Evolutionary conservation across 1,140 invertebrate genomes (phyloP).

Genomic region (Drosophila nannoptera): DNA sequence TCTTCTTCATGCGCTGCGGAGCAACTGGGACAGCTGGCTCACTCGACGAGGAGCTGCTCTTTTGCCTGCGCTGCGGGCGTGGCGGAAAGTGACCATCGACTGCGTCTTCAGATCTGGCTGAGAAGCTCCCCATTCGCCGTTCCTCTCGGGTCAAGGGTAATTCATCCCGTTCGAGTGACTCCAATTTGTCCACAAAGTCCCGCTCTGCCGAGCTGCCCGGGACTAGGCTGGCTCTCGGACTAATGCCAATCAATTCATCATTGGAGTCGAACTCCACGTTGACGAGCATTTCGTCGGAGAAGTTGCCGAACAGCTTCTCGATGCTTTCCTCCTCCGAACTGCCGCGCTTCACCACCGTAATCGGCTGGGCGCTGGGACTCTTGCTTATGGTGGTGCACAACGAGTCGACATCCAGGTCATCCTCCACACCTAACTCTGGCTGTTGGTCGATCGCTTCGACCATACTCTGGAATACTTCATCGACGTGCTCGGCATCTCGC

Average conservation of each 20-base stretch:
- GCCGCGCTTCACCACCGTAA: constrained; percentile 66
- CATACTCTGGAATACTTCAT: constrained; percentile 60
- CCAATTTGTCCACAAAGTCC: constrained; percentile 60
- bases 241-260: constrained; percentile 70
- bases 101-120: not conserved
- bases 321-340: constrained; percentile 76
- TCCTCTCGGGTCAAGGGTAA: constrained; percentile 3
- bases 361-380: constrained; percentile 69
- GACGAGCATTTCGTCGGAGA: constrained; percentile 73
- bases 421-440: constrained; percentile 20
- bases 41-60: constrained; percentile 72
- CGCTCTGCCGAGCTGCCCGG: constrained; percentile 41
- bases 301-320: constrained; percentile 68
- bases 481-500: constrained; percentile 22
- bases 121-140: constrained; percentile 1
- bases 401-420: constrained; percentile 62
- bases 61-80: constrained; percentile 62
- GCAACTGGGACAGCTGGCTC: constrained; percentile 55
- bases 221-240: constrained; percentile 22
- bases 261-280: constrained; percentile 76
- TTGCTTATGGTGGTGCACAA: constrained; percentile 73
- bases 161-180: constrained; percentile 58
- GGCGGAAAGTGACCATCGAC: constrained; percentile 55
- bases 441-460: constrained; percentile 44
- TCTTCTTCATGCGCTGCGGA: constrained; percentile 67